Conservation (phyloP, 2,113 vertebrate genomes). For the Lonchura striata region DNA sequence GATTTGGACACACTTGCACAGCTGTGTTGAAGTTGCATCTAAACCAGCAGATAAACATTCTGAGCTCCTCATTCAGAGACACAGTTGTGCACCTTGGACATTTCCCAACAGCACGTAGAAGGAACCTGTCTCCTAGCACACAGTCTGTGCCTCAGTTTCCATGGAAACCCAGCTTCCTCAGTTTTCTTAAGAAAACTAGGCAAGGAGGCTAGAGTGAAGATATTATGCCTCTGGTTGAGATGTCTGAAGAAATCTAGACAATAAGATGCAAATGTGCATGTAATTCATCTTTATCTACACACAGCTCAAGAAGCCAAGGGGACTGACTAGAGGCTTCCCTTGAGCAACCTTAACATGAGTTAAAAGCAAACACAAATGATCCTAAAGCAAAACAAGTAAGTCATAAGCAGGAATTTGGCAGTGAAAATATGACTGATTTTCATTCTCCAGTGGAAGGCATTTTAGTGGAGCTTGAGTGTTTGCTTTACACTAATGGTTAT, state of each 20-base stretch:
- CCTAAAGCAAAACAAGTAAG: background rate
- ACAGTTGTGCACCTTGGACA: slow-evolving; percentile 30
- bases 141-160: slow-evolving; percentile 62
- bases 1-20: slow-evolving; percentile 18
- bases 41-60: slow-evolving; percentile 39
- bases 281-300: background rate
- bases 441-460: background rate
- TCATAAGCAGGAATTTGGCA: background rate
- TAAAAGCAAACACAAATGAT: background rate
- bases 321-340: background rate
- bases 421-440: background rate
- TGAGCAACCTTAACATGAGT: background rate
- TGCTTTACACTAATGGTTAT: background rate
- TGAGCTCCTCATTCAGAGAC: background rate
- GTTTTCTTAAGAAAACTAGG: background rate
- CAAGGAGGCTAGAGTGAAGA: background rate
- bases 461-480: background rate
- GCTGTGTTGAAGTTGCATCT: slow-evolving; percentile 39
- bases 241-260: background rate
- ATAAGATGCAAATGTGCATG: background rate
- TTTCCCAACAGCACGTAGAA: background rate
- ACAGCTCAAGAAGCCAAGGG: background rate
- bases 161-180: slow-evolving; percentile 37
- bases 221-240: background rate
- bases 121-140: slow-evolving; percentile 23